Conservation (phyloP, 2,888 invertebrate species). For the Petrophora chlorosata region DNA sequence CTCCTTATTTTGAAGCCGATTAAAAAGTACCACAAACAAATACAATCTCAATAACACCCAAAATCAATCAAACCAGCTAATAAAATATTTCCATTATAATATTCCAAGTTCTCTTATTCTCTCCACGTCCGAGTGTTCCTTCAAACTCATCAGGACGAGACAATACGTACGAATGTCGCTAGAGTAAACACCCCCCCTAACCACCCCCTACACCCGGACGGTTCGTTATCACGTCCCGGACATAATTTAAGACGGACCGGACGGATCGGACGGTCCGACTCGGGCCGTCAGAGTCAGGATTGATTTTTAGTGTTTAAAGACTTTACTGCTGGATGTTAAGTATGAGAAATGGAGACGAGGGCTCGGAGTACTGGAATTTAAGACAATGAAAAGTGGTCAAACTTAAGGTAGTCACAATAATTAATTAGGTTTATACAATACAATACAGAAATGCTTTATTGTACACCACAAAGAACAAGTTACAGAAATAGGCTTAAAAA, state of each 20-base stretch:
- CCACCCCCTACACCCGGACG: slow-evolving; percentile 26
- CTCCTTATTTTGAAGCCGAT: no score
- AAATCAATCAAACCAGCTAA: slow-evolving; percentile 4
- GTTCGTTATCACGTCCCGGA: slow-evolving; percentile 78
- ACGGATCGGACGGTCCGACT: slow-evolving; percentile 37
- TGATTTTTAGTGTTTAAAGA: slow-evolving; percentile 37
- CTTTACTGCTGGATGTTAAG: no score
- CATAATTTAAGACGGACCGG: slow-evolving; percentile 76
- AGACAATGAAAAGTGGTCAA: no score
- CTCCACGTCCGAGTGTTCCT: slow-evolving; percentile 18
- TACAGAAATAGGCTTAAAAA: no score
- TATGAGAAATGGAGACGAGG: no score
- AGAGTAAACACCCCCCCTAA: slow-evolving; percentile 57
- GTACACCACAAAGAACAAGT: no score
- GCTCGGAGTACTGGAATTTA: no score
- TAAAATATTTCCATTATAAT: no score
- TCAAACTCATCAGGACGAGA: slow-evolving; percentile 42
- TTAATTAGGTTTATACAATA: no score
- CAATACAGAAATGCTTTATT: no score
- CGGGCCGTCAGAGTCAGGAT: slow-evolving; percentile 47
- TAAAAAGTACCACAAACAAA: no score
- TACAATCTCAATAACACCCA: background rate
- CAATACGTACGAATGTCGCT: slow-evolving; percentile 53
- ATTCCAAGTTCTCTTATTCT: background rate
- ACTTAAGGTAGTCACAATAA: no score